Conservation (phyloP, 1,140 invertebrate genomes). For the Polypedilum pembai region DNA sequence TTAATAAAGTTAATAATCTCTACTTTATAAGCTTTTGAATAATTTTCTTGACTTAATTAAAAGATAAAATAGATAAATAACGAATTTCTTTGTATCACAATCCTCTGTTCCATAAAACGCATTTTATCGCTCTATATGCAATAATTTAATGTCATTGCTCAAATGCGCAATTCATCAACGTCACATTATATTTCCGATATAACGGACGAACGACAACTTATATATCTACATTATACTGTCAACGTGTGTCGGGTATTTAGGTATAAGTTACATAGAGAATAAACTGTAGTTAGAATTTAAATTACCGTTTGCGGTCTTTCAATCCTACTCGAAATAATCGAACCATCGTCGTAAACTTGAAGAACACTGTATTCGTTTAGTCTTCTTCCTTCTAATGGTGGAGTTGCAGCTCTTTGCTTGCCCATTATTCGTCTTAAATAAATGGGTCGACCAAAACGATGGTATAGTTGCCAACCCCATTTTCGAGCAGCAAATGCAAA, state of each 20-base stretch:
- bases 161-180: no score
- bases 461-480: neutral
- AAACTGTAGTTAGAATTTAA: neutral
- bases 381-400: neutral
- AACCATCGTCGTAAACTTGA: neutral
- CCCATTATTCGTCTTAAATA: neutral
- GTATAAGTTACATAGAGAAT: no score
- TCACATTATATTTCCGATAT: no score
- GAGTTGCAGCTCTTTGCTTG: constrained; percentile 8
- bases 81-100: no score
- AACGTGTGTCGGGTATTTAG: no score
- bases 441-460: neutral
- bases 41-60: neutral
- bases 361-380: neutral
- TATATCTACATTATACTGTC: no score
- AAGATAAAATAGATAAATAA: neutral
- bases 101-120: no score
- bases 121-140: no score
- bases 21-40: neutral
- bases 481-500: neutral
- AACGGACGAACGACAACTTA: no score
- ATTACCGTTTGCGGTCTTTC: constrained; percentile 18
- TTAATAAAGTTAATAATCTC: neutral
- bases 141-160: no score
- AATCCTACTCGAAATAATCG: neutral